phyloP scores from a whole-genome alignment of 2,113 vertebrate genomes.

The Nycticorax nycticorax region DNA sequence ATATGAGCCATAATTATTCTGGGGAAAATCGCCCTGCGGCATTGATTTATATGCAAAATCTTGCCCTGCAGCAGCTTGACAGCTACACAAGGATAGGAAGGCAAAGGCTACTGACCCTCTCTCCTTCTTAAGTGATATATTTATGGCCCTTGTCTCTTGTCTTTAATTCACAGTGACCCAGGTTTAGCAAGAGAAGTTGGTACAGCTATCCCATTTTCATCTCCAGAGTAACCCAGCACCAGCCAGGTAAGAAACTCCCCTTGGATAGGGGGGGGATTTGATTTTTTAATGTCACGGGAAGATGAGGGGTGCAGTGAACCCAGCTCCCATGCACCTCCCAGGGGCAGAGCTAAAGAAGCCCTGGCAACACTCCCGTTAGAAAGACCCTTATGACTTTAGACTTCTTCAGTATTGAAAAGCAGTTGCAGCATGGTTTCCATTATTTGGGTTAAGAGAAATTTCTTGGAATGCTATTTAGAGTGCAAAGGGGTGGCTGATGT shows the following conservation, averaged over 20 bases:
- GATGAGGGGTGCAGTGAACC: not conserved
- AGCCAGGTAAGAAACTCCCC: not conserved
- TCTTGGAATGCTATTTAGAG: not conserved
- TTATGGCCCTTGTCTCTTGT: not conserved
- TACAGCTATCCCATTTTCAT: not conserved
- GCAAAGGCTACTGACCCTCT: not conserved
- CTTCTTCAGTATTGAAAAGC: not conserved
- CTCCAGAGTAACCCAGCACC: not conserved
- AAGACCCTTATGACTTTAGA: not conserved
- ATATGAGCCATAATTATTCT: not conserved
- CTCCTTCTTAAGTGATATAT: not conserved
- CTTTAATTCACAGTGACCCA: not conserved
- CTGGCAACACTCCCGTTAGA: not conserved
- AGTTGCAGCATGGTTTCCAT: not conserved
- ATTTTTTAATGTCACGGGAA: not conserved
- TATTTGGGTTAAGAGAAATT: not conserved
- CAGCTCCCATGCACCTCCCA: rapidly evolving
- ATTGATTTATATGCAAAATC: not conserved
- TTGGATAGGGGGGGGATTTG: too few species aligned
- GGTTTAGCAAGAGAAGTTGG: not conserved
- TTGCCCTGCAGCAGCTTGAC: not conserved
- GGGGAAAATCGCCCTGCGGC: not conserved
- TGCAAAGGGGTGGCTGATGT: not conserved
- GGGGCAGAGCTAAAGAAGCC: not conserved
- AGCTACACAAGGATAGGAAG: not conserved